Percentiles rank a stretch among this genome's conserved stretches.
Conservation (phyloP, 2,888 invertebrate species). For the Eugnorisma glareosa region DNA sequence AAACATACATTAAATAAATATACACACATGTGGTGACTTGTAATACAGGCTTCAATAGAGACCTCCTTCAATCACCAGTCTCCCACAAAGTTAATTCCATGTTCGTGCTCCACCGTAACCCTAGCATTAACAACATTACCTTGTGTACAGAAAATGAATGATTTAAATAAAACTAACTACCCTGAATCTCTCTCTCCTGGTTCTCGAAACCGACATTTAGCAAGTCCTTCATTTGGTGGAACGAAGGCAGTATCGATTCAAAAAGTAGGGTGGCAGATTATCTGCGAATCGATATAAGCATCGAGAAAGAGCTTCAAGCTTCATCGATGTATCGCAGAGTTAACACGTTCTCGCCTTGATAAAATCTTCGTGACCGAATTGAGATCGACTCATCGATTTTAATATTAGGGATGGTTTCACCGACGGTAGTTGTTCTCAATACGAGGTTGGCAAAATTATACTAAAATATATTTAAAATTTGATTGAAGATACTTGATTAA, state of each 20-base stretch:
- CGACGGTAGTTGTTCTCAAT: neutral
- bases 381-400: slow-evolving; percentile 3
- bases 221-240: neutral
- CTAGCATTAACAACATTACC: no score
- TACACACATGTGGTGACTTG: no score
- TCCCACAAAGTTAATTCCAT: no score
- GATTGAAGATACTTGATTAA: no score
- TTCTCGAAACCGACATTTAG: neutral
- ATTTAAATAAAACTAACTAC: no score
- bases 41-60: no score
- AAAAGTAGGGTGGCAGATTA: neutral
- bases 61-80: no score
- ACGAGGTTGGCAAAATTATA: neutral
- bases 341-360: slow-evolving; percentile 17
- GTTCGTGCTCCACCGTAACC: no score
- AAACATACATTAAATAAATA: no score
- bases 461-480: no score
- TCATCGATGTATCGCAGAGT: slow-evolving; percentile 1
- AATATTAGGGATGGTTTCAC: slow-evolving; percentile 12
- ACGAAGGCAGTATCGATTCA: neutral
- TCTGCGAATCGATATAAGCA: neutral
- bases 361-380: slow-evolving; percentile 19
- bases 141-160: no score
- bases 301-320: slow-evolving; percentile 5
- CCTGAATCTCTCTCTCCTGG: no score